These are phyloP conservation scores for Ceramica pisi DNA, from an alignment of 2,888 invertebrate species.

Conservation along the genomic window DNA sequence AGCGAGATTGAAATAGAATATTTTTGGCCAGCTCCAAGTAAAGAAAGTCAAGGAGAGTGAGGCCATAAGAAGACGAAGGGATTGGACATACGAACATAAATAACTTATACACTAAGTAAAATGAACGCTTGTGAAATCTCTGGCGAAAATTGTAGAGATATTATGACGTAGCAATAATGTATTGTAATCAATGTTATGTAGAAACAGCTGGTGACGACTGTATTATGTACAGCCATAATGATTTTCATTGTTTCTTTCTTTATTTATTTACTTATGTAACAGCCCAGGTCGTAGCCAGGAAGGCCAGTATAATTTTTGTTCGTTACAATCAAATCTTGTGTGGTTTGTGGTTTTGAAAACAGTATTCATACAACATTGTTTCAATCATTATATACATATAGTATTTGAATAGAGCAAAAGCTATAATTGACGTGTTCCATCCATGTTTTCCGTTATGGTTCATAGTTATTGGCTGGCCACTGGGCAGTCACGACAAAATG, in stretches of 20 bases:
- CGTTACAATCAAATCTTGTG: not conserved
- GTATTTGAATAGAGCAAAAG: not conserved
- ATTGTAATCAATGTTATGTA: slow-evolving; percentile 17
- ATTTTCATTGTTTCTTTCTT: slow-evolving; percentile 16
- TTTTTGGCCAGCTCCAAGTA: too few species aligned
- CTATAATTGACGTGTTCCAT: slow-evolving; percentile 14
- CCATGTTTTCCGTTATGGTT: slow-evolving; percentile 27
- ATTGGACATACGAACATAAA: not conserved
- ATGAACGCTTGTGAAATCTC: slow-evolving; percentile 1
- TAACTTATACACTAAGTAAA: not conserved
- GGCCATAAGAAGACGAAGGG: not conserved
- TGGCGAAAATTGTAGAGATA: not conserved
- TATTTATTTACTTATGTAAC: not conserved
- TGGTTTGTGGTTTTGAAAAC: not conserved
- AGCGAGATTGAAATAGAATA: not conserved
- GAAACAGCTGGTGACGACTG: slow-evolving; percentile 20
- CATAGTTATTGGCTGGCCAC: slow-evolving; percentile 21
- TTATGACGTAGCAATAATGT: slow-evolving; percentile 20
- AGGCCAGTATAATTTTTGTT: not conserved
- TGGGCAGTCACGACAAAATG: slow-evolving; percentile 30
- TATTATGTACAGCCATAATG: slow-evolving; percentile 4
- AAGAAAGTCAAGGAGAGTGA: not conserved
- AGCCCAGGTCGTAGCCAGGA: not conserved
- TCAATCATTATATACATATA: not conserved
- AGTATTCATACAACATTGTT: not conserved